Percentiles rank a stretch among this genome's conserved stretches.
phyloP scores from a whole-genome alignment of 2,888 invertebrate species.

The Pandemis cinnamomeana region DNA sequence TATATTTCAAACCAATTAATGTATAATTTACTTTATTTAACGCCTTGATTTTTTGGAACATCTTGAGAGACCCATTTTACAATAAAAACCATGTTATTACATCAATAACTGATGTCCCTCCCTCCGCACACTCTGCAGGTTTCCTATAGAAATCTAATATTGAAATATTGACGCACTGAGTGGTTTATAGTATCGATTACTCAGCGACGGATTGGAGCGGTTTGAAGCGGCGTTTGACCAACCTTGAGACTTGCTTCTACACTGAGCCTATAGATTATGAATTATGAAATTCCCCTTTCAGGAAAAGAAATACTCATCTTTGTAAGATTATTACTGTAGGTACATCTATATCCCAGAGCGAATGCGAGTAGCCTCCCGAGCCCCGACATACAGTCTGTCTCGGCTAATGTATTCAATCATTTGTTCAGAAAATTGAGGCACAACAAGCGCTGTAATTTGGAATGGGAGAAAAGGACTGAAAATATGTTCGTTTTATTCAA shows the following conservation, averaged over 20 bases:
- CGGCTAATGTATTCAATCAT: constrained; percentile 21
- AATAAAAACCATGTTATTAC: not conserved
- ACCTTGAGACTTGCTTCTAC: constrained; percentile 40
- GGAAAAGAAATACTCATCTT: not conserved
- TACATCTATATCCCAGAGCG: not conserved
- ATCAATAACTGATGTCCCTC: not conserved
- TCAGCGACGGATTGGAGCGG: constrained; percentile 55
- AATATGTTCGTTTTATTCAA: constrained; percentile 26
- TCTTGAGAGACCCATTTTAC: not conserved
- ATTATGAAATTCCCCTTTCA: constrained; percentile 12
- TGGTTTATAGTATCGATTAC: constrained; percentile 52
- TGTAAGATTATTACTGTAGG: not conserved
- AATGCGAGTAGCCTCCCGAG: constrained; percentile 4
- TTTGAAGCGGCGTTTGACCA: constrained; percentile 50
- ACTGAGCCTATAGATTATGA: constrained; percentile 20
- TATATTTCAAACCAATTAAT: no score
- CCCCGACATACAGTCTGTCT: constrained; percentile 7
- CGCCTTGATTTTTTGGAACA: no score
- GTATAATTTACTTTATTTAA: no score
- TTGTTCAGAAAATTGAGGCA: constrained; percentile 21
- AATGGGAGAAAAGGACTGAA: constrained; percentile 21
- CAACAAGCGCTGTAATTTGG: constrained; percentile 16
- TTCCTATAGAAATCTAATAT: constrained; percentile 52
- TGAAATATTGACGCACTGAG: constrained; percentile 50
- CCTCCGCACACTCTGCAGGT: not conserved